Evolutionary conservation across 2,797 vertebrate genomes (phyloP).

Genomic region (Potorous gilbertii): DNA sequence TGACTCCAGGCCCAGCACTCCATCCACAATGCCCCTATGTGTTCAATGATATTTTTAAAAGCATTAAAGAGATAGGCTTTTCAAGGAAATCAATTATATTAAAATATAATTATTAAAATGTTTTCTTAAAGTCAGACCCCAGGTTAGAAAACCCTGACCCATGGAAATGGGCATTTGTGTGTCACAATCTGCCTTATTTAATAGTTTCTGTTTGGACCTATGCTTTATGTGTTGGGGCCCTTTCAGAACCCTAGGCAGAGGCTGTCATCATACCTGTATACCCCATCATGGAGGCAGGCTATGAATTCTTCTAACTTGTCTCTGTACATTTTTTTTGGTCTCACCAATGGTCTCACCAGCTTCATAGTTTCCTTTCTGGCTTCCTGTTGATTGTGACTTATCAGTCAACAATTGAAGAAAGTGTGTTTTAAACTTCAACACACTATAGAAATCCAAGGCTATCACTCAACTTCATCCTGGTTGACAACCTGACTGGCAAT

Average conservation of each 20-base stretch:
- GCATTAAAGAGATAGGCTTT: background rate
- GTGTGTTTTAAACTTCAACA: background rate
- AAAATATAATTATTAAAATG: background rate
- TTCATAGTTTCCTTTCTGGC: background rate
- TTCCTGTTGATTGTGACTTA: background rate
- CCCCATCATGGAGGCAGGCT: background rate
- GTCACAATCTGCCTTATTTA: background rate
- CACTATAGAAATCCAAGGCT: background rate
- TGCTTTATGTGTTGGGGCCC: background rate
- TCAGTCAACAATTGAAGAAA: background rate
- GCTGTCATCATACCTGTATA: background rate
- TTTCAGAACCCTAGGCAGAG: background rate
- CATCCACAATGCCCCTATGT: background rate
- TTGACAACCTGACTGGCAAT: background rate
- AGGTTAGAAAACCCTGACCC: background rate
- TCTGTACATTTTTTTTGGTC: background rate
- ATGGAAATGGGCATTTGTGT: background rate
- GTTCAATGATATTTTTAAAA: background rate
- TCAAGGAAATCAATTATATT: background rate
- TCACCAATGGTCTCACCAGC: background rate
- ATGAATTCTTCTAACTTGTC: background rate
- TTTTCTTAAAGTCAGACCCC: background rate
- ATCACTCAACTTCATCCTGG: background rate
- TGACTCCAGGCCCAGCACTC: background rate
- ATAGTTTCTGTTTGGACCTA: background rate